Base-by-base conservation (phyloP, 2,888 invertebrate species). In the Diplolepis rosae region DNA sequence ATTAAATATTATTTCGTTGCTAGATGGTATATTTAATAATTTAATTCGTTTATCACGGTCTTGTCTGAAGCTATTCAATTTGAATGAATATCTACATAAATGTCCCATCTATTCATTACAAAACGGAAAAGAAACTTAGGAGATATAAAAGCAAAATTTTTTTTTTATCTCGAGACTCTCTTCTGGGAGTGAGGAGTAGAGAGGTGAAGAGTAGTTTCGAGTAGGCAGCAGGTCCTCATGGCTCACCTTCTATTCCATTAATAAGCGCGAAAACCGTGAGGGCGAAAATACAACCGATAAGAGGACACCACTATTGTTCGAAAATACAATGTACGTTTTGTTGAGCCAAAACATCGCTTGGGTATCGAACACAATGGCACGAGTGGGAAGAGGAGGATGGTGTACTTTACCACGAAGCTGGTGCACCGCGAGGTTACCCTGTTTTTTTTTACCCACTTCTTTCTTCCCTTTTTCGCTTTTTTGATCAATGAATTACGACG, bases 291-390 rank as follows among this genome's bases (percentile, higher is more conserved):
- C 71, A 77, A 77, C 72, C 74, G 77, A 73, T 77, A 77, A 78
- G 74, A 70, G 72, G 54, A 69, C 65, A 74, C 79, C 77, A 72
- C 79, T 65, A 84, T 84, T 83, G 84, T 84, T 82, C 76, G 79
- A 73, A 79, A 79, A 79, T 80, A 83, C 80, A 84, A 82, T 82
- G 80, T 82, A 82, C 81, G 78, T 79, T 61, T 61, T 80, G 81
- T 81, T 82, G 82, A 74, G 76, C 76, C 72, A 79, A 79, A 83
- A 82, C 80, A 79, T 74, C 77, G 74, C 71, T 79, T 78, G 56
- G 75, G 77, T 75, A 77, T 72, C 75, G 74, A 73, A 70, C 68
- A 84, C 84, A 83, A 84, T 82, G 72, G 78, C 61, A 51, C 18
- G 28, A 48, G 24, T 27, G 32, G 35, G 9, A 27, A n/a, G 28